A percentile compares a stretch with the other conserved stretches of the same genome.
Evolutionary conservation across 2,888 invertebrate genomes (phyloP).

Genomic region (Linnaemya vulpina): DNA sequence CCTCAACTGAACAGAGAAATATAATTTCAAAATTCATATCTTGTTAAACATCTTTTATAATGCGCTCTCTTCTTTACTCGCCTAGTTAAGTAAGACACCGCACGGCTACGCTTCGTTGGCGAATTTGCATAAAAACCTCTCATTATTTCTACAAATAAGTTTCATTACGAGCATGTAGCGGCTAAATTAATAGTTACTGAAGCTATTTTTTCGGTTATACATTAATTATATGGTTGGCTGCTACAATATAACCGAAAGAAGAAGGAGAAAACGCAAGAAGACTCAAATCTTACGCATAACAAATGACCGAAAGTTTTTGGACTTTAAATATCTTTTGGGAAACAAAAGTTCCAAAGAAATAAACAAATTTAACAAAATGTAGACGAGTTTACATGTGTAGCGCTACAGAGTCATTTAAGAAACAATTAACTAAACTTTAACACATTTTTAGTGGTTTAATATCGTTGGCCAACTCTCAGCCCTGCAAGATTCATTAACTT

Average conservation of each 20-base stretch:
- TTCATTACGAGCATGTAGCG: conserved; percentile 10
- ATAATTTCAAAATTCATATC: conserved; percentile 20
- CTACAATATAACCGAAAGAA: conserved; percentile 12
- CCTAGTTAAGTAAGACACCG: background rate
- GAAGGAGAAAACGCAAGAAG: background rate
- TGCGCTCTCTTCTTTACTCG: background rate
- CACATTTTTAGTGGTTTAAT: conserved; percentile 52
- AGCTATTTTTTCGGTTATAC: conserved; percentile 46
- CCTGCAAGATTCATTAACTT: background rate
- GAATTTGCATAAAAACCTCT: conserved; percentile 53
- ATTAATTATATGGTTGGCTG: conserved; percentile 65
- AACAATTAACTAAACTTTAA: conserved; percentile 64
- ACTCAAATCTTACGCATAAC: conserved; percentile 46
- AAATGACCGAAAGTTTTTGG: conserved; percentile 62
- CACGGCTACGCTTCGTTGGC: background rate
- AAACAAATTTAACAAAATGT: conserved; percentile 21
- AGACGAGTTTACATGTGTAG: background rate
- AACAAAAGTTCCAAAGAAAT: conserved; percentile 39
- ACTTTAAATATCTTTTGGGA: conserved; percentile 54
- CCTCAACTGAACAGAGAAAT: conserved; percentile 3
- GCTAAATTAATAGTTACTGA: conserved; percentile 29
- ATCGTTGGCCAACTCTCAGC: background rate
- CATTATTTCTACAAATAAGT: conserved; percentile 17
- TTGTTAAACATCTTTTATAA: conserved; percentile 5
- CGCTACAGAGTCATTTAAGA: conserved; percentile 53